Percentiles rank a stretch among this genome's conserved stretches.
Evolutionary conservation across 2,113 vertebrate genomes (phyloP).

Genomic region (Myotis davidii): DNA sequence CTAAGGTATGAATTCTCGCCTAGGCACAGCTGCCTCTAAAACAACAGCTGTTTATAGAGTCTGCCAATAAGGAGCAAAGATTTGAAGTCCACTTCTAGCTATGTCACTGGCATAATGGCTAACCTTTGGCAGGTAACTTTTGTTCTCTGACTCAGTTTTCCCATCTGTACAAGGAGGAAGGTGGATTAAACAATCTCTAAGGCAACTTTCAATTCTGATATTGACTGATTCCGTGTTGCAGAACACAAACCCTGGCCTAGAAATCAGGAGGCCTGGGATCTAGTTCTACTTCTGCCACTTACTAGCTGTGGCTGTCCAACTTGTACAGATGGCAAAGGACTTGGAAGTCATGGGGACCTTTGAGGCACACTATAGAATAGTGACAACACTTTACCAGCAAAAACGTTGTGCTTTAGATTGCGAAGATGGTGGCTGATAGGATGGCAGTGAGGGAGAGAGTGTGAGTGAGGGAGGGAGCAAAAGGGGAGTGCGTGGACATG

Average conservation of each 20-base stretch:
- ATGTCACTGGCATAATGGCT: not conserved
- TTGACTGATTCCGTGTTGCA: not conserved
- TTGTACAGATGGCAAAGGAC: not conserved
- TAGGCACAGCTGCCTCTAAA: not conserved
- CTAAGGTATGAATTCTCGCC: not conserved
- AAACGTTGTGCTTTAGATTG: not conserved
- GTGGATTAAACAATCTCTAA: not conserved
- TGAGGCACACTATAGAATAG: not conserved
- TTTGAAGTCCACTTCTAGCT: not conserved
- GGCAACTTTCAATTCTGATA: not conserved
- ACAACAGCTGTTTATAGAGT: not conserved
- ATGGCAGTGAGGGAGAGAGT: too few species aligned
- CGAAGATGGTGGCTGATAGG: too few species aligned
- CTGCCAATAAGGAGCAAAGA: not conserved
- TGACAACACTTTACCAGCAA: not conserved
- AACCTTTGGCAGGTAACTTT: not conserved
- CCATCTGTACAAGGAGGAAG: not conserved
- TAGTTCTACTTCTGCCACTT: not conserved
- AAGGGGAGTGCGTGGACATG: too few species aligned
- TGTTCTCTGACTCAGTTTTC: not conserved
- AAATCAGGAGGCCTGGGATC: not conserved
- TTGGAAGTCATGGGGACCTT: not conserved
- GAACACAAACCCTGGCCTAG: not conserved
- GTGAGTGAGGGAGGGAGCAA: too few species aligned
- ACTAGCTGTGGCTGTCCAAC: not conserved